phyloP scores from a whole-genome alignment of 2,113 vertebrate genomes.

The Elephantulus edwardii region DNA sequence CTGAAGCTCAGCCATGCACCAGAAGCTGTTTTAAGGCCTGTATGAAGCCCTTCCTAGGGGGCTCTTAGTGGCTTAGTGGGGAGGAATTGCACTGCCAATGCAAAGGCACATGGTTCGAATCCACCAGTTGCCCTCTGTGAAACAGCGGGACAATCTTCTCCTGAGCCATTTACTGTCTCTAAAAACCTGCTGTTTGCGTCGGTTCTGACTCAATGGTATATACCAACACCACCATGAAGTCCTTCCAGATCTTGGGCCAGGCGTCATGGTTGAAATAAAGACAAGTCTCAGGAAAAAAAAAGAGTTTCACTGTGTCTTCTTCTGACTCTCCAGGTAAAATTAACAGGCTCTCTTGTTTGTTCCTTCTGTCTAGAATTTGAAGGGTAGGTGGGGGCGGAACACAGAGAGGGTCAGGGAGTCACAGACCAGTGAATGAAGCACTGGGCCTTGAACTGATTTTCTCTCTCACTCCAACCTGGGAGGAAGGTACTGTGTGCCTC shows the following conservation, averaged over 20 bases:
- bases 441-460: neutral
- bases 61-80: too few relatives aligned
- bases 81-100: too few relatives aligned
- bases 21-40: neutral
- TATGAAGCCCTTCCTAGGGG: neutral
- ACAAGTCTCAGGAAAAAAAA: neutral
- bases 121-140: too few relatives aligned
- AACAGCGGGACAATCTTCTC: too few relatives aligned
- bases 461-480: neutral
- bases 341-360: neutral
- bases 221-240: too few relatives aligned
- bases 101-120: too few relatives aligned
- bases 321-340: neutral
- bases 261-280: neutral
- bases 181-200: too few relatives aligned
- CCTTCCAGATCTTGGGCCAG: neutral
- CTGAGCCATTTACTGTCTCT: too few relatives aligned
- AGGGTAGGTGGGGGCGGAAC: too few relatives aligned
- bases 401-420: too few relatives aligned
- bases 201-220: too few relatives aligned
- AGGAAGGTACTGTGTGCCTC: neutral
- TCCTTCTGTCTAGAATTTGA: neutral
- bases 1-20: neutral
- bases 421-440: neutral
- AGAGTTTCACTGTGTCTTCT: neutral